Base-by-base conservation (phyloP, 2,888 invertebrate genomes). In the Exephanes ischioxanthus region DNA sequence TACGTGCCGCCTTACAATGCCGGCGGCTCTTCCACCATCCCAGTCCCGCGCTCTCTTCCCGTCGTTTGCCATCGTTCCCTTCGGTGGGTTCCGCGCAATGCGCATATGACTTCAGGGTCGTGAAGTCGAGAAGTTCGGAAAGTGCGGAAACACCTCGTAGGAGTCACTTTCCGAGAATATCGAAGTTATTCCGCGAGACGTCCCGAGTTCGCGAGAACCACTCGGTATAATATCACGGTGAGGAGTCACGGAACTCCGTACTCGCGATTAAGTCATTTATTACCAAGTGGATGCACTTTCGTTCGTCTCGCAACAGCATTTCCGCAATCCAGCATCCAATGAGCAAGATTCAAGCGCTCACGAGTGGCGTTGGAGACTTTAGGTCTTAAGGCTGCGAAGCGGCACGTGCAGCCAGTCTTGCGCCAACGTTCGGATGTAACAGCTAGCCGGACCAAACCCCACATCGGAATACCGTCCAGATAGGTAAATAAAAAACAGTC, bases 1-100 rank as follows among this genome's bases (percentile, higher is more conserved):
- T 85, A 85, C 85, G 85, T 85, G 85, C 83, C 72, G 72, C 53
- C 80, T 72, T 72, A 85, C 85, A 83, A 85, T 80, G 80, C 80
- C 70, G 37, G 70, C 45, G 70, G 75, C 55, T 58, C 75, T 22
- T 48, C 16, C 61, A 26, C 68, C 26, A 14, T 53, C 68, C 3
- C 51, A 9, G 45, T 48, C 14, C 14, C 45, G 45, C 45, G 45
- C n/a, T 48, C 79, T 66, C 75, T 45, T 51, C 26, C 58, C 4
- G 26, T 19, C 70, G 2, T 33, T 19, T 51, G 22, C 41, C 22
- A 55, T 67, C 67, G 48, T 75, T 53, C 66, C 68, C 33, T 30
- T 53, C 70, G 53, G 33, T 33, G 53, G 68, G 70, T 73, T 63
- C 33, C 30, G 45, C 55, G 37, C 73, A 75, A 78, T 75, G 77